A percentile compares a stretch with the other conserved stretches of the same genome.
Conservation (phyloP, 2,113 vertebrate genomes). For the Ptilonorhynchus violaceus region DNA sequence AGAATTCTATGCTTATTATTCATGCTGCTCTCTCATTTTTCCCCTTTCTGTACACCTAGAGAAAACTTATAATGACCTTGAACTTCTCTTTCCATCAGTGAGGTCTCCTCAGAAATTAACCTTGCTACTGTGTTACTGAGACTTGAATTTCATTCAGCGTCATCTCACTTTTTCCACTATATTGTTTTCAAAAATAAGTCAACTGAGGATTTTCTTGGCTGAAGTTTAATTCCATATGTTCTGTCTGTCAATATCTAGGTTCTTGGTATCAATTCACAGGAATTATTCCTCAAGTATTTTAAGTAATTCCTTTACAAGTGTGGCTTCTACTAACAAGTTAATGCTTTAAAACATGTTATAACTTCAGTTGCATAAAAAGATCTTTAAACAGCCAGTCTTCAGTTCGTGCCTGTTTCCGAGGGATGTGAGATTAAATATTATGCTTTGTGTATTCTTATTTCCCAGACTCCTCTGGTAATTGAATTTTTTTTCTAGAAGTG, state of each 20-base stretch:
- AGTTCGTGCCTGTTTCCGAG: neutral
- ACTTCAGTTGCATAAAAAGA: neutral
- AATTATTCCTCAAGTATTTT: neutral
- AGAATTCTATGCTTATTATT: neutral
- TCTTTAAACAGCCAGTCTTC: neutral
- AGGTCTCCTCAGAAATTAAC: neutral
- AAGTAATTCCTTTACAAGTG: neutral
- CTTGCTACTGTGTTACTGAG: neutral
- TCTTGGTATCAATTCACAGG: neutral
- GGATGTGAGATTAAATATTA: neutral
- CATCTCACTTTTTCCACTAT: neutral
- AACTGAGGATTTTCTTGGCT: neutral
- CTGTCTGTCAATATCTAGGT: neutral
- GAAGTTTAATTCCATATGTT: neutral
- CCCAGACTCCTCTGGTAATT: neutral
- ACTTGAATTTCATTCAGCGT: neutral
- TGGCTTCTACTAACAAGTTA: neutral
- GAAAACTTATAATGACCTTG: neutral
- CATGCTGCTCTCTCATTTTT: neutral
- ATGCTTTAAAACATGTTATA: neutral
- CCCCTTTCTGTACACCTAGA: neutral
- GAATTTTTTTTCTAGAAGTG: neutral
- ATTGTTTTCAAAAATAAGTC: neutral
- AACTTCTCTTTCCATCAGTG: neutral
- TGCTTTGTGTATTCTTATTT: neutral